Conservation (phyloP, 2,113 vertebrate species). For the Oreochromis tanganicae region DNA sequence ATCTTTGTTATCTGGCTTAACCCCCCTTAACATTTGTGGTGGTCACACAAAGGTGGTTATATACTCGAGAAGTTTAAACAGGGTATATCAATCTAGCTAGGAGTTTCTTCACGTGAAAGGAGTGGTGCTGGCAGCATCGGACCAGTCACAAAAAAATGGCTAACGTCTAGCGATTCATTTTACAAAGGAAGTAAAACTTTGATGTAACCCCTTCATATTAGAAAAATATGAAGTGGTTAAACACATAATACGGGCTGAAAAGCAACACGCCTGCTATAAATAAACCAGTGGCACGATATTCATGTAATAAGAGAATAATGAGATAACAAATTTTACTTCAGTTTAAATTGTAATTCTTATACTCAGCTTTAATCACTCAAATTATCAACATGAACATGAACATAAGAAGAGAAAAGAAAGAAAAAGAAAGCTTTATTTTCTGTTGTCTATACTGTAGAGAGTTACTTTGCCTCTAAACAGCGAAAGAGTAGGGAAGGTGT, state of each 20-base stretch:
- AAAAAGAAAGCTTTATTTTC: not conserved
- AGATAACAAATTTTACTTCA: not conserved
- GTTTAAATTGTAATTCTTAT: not conserved
- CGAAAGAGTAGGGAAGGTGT: not conserved
- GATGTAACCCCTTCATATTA: not conserved
- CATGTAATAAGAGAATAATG: not conserved
- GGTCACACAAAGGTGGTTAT: not conserved
- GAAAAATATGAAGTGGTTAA: not conserved
- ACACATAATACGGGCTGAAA: not conserved
- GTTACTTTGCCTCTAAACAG: not conserved
- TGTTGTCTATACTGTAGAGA: not conserved
- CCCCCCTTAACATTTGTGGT: not conserved
- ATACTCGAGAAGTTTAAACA: not conserved
- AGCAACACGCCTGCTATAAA: not conserved
- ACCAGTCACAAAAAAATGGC: not conserved
- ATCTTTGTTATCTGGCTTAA: not conserved
- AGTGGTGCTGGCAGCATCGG: not conserved
- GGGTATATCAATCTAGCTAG: not conserved
- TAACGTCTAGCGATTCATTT: not conserved
- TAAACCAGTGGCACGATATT: not conserved
- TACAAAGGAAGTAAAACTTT: not conserved
- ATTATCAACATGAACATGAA: not conserved
- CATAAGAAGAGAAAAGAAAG: not conserved
- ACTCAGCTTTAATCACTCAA: not conserved
- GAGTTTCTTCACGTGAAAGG: not conserved